Evolutionary conservation across 2,113 vertebrate species (phyloP), one percentile per base, ranked within the genome.

Genomic region (Tachycineta bicolor): DNA sequence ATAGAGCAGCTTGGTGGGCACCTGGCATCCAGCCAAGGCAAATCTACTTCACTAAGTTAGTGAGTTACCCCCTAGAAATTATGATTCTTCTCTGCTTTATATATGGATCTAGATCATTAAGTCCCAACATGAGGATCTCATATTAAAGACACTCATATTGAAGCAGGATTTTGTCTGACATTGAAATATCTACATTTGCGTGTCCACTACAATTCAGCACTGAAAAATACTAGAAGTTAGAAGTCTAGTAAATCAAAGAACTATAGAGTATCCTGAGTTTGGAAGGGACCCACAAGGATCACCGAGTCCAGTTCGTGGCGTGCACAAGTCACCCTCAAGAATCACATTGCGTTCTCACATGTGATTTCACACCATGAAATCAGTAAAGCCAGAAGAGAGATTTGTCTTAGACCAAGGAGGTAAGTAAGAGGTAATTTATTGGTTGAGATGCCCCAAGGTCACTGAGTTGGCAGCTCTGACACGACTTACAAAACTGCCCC

Each of bases 281-380:
- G 20, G 23, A 68, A 75, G 11, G 20, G 20, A 53, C 29, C 0
- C 9, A 41, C 28, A n/a, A 53, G 28, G 20, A 67, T 16, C 25
- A 58, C 19, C 0, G 0, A 46, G 20, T 47, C 20, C 24, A n/a
- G 2, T 24, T 60, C 2, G 0, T 47, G 46, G 24, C 9, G 20
- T 83, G 16, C 24, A 46, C 20, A n/a, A 10, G 11, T 60, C 28
- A 55, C 33, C 17, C 9, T 44, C 21, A 62, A 75, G 24, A 55
- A 34, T 41, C 39, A 29, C n/a, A 53, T 20, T n/a, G 4, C 8
- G 1, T 50, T 14, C 9, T 73, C 29, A 33, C 4, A 7, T 9
- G 23, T 44, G 44, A 60, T 25, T 59, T 60, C 24, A 46, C 13
- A 60, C 12, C 11, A 41, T 41, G 41, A 93, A 75, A 68, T 60